Base-by-base conservation (phyloP, 2,797 vertebrate species). In the Eospalax fontanierii region DNA sequence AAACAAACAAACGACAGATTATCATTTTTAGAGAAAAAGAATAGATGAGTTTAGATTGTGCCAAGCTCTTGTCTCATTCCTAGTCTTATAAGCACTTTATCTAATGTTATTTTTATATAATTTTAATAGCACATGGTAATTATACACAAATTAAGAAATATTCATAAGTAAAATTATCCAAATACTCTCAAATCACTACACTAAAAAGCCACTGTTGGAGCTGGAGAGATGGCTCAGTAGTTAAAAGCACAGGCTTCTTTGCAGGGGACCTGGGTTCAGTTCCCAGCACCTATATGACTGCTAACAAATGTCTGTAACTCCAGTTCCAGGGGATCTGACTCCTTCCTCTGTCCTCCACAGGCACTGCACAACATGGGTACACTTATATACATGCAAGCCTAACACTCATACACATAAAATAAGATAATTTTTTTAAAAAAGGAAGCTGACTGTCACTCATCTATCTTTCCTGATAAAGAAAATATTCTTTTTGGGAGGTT, bases 71-170 rank as follows among this genome's bases (percentile, higher is more conserved):
- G 4, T 93, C 43, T 91, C 65, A 63, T 93, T 92, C 85, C 35
- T 76, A 24, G 22, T 57, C 38, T 82, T 75, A 88, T 65, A 86
- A 92, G 12, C 15, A 70, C 28, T 76, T 93, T 93, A 61, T 94
- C 76, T 79, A 71, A 83, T 81, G 46, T 94, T 87, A 65, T 83
- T 95, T 82, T 91, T 82, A 30, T 81, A 40, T 90, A 61, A 92
- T 92, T 94, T 92, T 89, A 92, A 88, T 50, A 89, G 73, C 30
- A 92, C 40, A n/a, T 74, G 9, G 26, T 82, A 40, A 59, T 81
- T 81, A 35, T 90, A 59, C 95, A 92, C 38, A 90, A 92, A 82
- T 81, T 74, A 87, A 66, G 66, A 90, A 95, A 90, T 92, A 22
- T 57, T 90, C 79, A 4, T 82, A 88, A 85, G 59, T 78, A 54